Evolutionary conservation across 2,888 invertebrate species (phyloP).

Genomic region (Plemyria rubiginata): DNA sequence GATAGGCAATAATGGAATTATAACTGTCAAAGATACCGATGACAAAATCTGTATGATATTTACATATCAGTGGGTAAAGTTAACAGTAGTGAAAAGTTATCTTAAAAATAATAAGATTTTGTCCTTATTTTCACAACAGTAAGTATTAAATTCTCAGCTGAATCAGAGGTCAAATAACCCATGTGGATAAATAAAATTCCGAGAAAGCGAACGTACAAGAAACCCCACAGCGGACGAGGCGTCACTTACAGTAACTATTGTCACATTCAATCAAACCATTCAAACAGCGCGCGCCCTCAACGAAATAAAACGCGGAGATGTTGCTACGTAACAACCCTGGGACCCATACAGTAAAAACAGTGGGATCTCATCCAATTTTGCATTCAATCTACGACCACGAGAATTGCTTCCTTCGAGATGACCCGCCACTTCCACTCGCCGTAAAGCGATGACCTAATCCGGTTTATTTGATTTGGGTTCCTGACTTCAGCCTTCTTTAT

Average conservation of each 20-base stretch:
- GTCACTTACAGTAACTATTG: slow-evolving; percentile 77
- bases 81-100: not conserved
- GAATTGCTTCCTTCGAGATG: slow-evolving; percentile 82
- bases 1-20: too few species aligned
- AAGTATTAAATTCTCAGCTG: slow-evolving; percentile 46
- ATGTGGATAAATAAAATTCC: slow-evolving; percentile 57
- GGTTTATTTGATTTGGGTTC: slow-evolving; percentile 82
- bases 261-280: slow-evolving; percentile 82
- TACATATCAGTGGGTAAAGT: too few species aligned
- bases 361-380: slow-evolving; percentile 83
- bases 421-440: slow-evolving; percentile 80
- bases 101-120: not conserved
- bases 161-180: slow-evolving; percentile 48
- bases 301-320: slow-evolving; percentile 73
- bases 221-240: slow-evolving; percentile 58
- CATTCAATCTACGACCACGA: slow-evolving; percentile 83
- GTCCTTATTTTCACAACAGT: slow-evolving; percentile 27
- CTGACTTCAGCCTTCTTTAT: slow-evolving; percentile 73
- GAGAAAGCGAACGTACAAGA: slow-evolving; percentile 59
- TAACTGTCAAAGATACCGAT: too few species aligned
- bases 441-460: slow-evolving; percentile 84
- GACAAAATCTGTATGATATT: too few species aligned
- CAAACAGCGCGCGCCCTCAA: slow-evolving; percentile 68
- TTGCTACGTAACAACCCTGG: slow-evolving; percentile 66
- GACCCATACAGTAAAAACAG: slow-evolving; percentile 79